These are phyloP conservation scores for Tricholauxania praeusta DNA, from an alignment of 2,888 invertebrate genomes.

Conservation along the genomic window DNA sequence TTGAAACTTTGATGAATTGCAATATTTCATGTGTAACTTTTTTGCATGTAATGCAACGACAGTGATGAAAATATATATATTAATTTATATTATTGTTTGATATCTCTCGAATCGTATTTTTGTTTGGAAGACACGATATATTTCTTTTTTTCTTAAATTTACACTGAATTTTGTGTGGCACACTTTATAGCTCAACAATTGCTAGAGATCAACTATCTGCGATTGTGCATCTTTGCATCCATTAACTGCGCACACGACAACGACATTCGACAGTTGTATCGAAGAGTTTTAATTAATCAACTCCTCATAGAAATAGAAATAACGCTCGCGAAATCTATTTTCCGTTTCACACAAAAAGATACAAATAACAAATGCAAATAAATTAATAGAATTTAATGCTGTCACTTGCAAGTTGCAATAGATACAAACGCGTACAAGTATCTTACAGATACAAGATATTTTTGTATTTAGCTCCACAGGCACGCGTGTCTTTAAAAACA, in stretches of 20 bases:
- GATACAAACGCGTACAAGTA: not conserved
- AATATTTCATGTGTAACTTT: not conserved
- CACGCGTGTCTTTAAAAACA: slow-evolving; percentile 13
- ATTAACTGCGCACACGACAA: not conserved
- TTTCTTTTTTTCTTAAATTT: no score
- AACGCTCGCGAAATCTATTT: not conserved
- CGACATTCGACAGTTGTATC: slow-evolving; percentile 2
- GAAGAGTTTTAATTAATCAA: slow-evolving; percentile 13
- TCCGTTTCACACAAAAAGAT: not conserved
- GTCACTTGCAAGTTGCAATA: not conserved
- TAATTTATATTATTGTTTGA: no score
- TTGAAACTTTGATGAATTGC: not conserved
- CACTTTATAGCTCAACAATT: no score
- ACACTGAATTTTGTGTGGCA: no score
- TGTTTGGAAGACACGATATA: no score
- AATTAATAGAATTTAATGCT: not conserved
- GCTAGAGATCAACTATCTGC: no score
- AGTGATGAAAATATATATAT: no score
- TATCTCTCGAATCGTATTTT: no score
- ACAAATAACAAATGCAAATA: slow-evolving; percentile 13
- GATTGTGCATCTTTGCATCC: not conserved
- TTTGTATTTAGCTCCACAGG: slow-evolving; percentile 17
- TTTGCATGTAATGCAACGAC: no score
- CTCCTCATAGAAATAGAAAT: not conserved
- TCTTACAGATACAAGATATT: slow-evolving; percentile 14